Evolutionary conservation across 1,140 invertebrate species (phyloP).

Genomic region (Pararge aegeria): DNA sequence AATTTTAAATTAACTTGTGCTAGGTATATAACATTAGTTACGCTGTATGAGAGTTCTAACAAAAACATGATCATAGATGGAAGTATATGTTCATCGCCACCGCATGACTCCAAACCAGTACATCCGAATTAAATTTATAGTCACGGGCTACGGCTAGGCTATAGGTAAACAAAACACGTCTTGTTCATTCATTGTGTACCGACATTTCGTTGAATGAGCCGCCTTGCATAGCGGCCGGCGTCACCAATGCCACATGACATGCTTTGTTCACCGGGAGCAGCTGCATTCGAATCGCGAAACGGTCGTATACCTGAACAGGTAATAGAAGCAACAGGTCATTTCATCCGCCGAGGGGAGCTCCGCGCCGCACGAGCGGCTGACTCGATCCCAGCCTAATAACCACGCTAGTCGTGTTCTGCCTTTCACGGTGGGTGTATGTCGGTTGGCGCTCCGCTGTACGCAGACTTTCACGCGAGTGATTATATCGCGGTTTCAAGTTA

Average conservation of each 20-base stretch:
- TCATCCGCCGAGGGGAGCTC: slow-evolving; percentile 54
- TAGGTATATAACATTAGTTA: too few species aligned
- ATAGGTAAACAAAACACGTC: slow-evolving; percentile 58
- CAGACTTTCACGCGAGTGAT: slow-evolving; percentile 61
- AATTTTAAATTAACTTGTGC: too few species aligned
- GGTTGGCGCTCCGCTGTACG: slow-evolving; percentile 24
- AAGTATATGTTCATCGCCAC: too few species aligned
- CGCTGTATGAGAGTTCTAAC: too few species aligned
- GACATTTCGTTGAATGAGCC: slow-evolving; percentile 54
- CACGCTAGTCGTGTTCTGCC: slow-evolving; percentile 27
- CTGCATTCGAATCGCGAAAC: slow-evolving; percentile 58
- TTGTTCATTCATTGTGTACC: slow-evolving; percentile 53
- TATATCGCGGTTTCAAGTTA: slow-evolving; percentile 54
- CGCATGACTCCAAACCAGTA: background rate
- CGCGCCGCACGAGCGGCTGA: slow-evolving; percentile 30
- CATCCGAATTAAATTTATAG: background rate
- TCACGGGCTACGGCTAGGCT: background rate
- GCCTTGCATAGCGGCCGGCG: slow-evolving; percentile 36
- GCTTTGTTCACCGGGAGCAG: slow-evolving; percentile 60
- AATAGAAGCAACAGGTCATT: slow-evolving; percentile 74
- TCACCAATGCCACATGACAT: slow-evolving; percentile 48
- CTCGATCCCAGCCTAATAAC: slow-evolving; percentile 32
- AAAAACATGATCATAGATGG: too few species aligned
- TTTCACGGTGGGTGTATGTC: slow-evolving; percentile 13
- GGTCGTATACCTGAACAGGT: slow-evolving; percentile 71